Evolutionary conservation across 2,113 vertebrate genomes (phyloP).

Genomic region (Danionella cerebrum): DNA sequence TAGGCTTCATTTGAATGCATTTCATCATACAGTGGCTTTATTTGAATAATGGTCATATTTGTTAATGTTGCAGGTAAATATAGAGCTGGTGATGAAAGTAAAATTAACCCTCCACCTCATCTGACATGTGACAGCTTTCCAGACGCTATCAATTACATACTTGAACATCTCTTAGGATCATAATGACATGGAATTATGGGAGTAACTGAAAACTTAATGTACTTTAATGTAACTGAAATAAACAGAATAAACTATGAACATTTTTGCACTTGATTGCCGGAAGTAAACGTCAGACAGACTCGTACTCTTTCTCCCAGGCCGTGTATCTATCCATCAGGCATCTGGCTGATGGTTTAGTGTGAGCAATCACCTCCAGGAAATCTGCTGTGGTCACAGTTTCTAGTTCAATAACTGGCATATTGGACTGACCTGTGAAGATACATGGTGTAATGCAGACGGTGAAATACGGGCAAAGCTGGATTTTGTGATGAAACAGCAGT

Average conservation of each 20-base stretch:
- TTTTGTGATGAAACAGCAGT: conserved; percentile 4
- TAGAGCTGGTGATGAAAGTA: conserved; percentile 1
- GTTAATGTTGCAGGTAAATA: conserved; percentile 32
- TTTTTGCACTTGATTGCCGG: background rate
- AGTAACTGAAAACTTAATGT: too few relatives aligned
- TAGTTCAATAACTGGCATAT: conserved; percentile 62
- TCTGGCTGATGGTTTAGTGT: conserved; percentile 85
- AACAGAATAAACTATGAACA: background rate
- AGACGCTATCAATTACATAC: conserved; percentile 33
- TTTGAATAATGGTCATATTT: conserved; percentile 67
- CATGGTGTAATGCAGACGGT: conserved; percentile 2
- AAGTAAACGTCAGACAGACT: conserved; percentile 71
- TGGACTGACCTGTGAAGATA: conserved; percentile 52
- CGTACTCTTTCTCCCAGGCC: conserved; percentile 83
- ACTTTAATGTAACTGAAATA: too few relatives aligned
- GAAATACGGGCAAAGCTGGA: background rate
- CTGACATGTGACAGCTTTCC: conserved; percentile 31
- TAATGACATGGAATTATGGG: background rate
- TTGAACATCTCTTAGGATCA: conserved; percentile 22
- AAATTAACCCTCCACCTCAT: conserved; percentile 25
- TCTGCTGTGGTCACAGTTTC: conserved; percentile 80
- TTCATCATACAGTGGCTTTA: too few relatives aligned
- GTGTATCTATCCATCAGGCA: conserved; percentile 75
- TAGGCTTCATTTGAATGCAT: conserved; percentile 44
- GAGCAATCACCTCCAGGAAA: conserved; percentile 78